A percentile compares a stretch with the other conserved stretches of the same genome.
These are phyloP conservation scores for Macaca mulatta DNA, from an alignment of 2,113 vertebrate genomes.

Conservation along the genomic window DNA sequence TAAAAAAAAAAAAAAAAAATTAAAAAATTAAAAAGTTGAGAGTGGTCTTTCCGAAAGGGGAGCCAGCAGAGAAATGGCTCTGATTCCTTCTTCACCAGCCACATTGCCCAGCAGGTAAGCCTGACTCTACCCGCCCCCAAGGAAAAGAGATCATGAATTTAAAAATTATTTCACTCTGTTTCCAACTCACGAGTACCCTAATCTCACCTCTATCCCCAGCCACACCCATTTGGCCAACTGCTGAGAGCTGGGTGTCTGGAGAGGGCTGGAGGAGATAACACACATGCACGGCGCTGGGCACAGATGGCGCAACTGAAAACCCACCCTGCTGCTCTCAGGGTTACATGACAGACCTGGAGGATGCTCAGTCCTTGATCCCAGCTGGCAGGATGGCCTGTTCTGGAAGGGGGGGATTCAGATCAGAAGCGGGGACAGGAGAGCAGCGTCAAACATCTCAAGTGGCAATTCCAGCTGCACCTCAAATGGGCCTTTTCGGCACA, in stretches of 20 bases:
- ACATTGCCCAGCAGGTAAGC: not conserved
- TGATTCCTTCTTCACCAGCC: not conserved
- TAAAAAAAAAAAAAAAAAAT: no score
- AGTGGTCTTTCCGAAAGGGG: not conserved
- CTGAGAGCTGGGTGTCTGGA: not conserved
- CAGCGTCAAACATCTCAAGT: not conserved
- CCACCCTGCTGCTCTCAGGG: not conserved
- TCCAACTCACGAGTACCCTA: not conserved
- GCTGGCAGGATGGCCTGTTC: not conserved
- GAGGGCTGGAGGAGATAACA: not conserved
- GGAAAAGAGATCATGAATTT: not conserved
- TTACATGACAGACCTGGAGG: not conserved
- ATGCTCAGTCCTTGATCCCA: not conserved
- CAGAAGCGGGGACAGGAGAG: not conserved
- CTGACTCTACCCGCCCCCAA: not conserved
- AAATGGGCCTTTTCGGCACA: not conserved
- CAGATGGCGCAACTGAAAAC: not conserved
- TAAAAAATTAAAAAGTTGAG: not conserved
- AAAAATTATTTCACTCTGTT: not conserved
- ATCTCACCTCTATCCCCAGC: not conserved
- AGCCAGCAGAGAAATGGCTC: not conserved
- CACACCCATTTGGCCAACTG: not conserved
- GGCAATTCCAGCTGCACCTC: not conserved
- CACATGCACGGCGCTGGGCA: fast-evolving
- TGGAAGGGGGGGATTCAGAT: not conserved